Evolutionary conservation across 1,140 invertebrate genomes (phyloP).

Genomic region (Holcopasites calliopsidis): DNA sequence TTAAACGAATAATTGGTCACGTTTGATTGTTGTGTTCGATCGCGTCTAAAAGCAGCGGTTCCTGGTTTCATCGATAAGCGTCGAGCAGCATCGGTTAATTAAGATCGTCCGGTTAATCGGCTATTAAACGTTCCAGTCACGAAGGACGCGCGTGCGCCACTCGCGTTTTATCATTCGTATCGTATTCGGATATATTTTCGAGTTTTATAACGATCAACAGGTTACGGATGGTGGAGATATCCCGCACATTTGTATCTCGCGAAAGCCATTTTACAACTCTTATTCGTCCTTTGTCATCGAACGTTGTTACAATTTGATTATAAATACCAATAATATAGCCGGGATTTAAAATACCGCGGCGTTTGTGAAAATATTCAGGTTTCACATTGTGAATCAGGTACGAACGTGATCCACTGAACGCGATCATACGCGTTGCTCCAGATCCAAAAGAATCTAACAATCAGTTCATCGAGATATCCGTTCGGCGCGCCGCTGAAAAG

Average conservation of each 20-base stretch:
- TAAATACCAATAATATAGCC: not conserved
- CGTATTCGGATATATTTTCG: not conserved
- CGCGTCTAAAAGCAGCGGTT: not conserved
- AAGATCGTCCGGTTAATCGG: conserved; percentile 22
- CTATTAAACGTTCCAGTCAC: not conserved
- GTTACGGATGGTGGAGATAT: not conserved
- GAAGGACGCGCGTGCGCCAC: not conserved
- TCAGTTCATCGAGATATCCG: conserved; percentile 62
- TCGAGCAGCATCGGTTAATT: conserved; percentile 6
- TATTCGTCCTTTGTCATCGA: conserved; percentile 27
- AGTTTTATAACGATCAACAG: conserved; percentile 48
- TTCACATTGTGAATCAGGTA: not conserved
- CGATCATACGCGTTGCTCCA: too few species aligned
- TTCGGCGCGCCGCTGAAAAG: conserved; percentile 59
- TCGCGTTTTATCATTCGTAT: not conserved
- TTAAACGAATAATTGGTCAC: not conserved
- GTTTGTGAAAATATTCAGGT: not conserved
- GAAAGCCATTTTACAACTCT: conserved; percentile 5
- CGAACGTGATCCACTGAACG: too few species aligned
- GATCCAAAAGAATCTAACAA: conserved; percentile 55
- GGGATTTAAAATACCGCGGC: not conserved
- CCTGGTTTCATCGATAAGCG: not conserved
- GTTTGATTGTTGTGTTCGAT: not conserved
- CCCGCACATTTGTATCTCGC: not conserved
- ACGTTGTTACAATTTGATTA: conserved; percentile 24